These are phyloP conservation scores for Phymastichus coffea DNA, from an alignment of 1,140 invertebrate species.

Conservation along the genomic window DNA sequence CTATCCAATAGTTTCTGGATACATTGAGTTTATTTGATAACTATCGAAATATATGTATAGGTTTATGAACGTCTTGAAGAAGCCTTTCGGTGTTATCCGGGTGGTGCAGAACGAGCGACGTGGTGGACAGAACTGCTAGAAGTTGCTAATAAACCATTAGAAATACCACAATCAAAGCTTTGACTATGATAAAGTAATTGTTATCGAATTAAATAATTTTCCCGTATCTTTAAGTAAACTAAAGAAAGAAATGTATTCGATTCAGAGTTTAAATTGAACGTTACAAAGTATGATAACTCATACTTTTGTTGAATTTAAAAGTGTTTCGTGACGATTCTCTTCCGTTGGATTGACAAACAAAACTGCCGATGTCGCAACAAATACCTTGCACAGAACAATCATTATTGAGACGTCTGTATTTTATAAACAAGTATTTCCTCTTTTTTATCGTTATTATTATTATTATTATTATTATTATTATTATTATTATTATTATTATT, in stretches of 20 bases:
- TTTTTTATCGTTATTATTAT: slow-evolving; percentile 16
- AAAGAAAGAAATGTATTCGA: not conserved
- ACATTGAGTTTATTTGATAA: slow-evolving; percentile 15
- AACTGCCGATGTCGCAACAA: not conserved
- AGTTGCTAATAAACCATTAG: slow-evolving; percentile 39
- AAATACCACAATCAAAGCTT: slow-evolving; percentile 41
- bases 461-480: slow-evolving; percentile 3
- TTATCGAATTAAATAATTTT: slow-evolving; percentile 10
- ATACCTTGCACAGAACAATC: slow-evolving; percentile 18
- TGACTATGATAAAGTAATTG: slow-evolving; percentile 32
- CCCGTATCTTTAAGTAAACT: not conserved
- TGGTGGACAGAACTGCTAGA: slow-evolving; percentile 75
- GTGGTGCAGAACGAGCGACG: slow-evolving; percentile 68
- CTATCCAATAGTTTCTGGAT: no score
- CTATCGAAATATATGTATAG: slow-evolving; percentile 46
- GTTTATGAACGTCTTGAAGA: slow-evolving; percentile 81
- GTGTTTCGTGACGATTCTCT: no score
- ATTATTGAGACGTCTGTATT: not conserved
- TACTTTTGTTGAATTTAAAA: no score
- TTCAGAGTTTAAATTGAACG: no score
- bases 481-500: not conserved
- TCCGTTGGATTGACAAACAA: no score
- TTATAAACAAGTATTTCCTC: slow-evolving; percentile 4
- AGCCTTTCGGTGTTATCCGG: slow-evolving; percentile 70
- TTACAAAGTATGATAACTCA: no score